Evolutionary conservation across 2,888 invertebrate genomes (phyloP).

Genomic region (Adela reaumurella): DNA sequence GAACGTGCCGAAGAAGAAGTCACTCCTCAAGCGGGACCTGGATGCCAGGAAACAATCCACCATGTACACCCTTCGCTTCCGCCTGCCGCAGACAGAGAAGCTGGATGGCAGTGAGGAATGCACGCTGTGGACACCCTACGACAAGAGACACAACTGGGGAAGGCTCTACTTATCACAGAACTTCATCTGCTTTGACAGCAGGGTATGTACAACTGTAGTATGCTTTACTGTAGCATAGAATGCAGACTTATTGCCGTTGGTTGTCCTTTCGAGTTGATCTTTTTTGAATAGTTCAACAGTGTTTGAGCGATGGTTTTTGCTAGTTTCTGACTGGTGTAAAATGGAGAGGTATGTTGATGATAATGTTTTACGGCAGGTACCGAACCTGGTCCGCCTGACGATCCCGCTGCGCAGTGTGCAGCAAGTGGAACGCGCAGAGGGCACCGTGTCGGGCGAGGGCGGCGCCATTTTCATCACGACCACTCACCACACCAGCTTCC

Average conservation of each 20-base stretch:
- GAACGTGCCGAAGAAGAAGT: conserved; percentile 85
- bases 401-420: conserved; percentile 84
- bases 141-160: conserved; percentile 85
- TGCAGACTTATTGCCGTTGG: no score
- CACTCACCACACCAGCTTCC: conserved; percentile 75
- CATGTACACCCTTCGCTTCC: conserved; percentile 78
- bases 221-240: no score
- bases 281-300: no score
- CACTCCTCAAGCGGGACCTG: conserved; percentile 90
- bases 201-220: no score
- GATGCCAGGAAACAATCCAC: conserved; percentile 94
- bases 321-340: no score
- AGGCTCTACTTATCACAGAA: conserved; percentile 88
- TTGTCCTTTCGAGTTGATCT: no score
- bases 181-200: conserved; percentile 94
- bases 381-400: conserved; percentile 78
- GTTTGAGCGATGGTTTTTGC: no score
- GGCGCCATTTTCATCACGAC: conserved; percentile 78
- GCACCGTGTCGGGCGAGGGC: conserved; percentile 56
- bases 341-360: no score
- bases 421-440: conserved; percentile 72
- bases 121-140: conserved; percentile 92
- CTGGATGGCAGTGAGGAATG: conserved; percentile 92
- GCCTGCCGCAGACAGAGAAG: conserved; percentile 86
- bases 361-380: conserved; percentile 55